Percentiles rank a stretch among this genome's conserved stretches.
Evolutionary conservation across 2,888 invertebrate species (phyloP).

Genomic region (Lochmaea crataegi): DNA sequence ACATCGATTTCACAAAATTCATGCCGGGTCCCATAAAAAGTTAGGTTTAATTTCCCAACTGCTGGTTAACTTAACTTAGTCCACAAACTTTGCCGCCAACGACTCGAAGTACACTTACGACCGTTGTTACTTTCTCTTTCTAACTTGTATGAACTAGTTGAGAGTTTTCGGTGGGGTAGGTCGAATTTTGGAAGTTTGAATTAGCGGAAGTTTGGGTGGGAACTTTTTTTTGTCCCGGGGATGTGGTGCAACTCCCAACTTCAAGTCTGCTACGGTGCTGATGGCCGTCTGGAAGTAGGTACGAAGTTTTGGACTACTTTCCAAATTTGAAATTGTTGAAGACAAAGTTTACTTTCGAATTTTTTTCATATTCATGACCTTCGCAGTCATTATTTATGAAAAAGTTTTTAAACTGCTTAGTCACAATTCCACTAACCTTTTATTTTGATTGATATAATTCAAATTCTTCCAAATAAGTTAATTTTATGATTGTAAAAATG

Average conservation of each 20-base stretch:
- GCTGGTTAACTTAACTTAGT: slow-evolving; percentile 59
- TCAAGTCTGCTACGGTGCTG: slow-evolving; percentile 17
- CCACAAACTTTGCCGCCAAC: slow-evolving; percentile 63
- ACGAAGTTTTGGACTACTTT: slow-evolving; percentile 35
- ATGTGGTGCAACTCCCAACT: slow-evolving; percentile 26
- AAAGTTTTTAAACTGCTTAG: slow-evolving; percentile 10
- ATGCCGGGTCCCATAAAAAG: slow-evolving; percentile 64
- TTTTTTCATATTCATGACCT: slow-evolving; percentile 35
- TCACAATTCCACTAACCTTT: not conserved
- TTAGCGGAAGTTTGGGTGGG: slow-evolving; percentile 58
- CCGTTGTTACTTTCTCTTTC: slow-evolving; percentile 65
- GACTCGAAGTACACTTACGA: slow-evolving; percentile 64
- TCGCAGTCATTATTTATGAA: slow-evolving; percentile 23
- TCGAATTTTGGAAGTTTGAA: slow-evolving; percentile 60
- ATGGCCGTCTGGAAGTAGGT: slow-evolving; percentile 32
- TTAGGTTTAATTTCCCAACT: slow-evolving; percentile 60
- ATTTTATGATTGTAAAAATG: no score
- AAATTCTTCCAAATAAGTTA: no score
- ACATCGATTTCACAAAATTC: slow-evolving; percentile 65
- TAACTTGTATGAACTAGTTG: slow-evolving; percentile 64
- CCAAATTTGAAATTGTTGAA: slow-evolving; percentile 34
- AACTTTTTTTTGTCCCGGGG: slow-evolving; percentile 31
- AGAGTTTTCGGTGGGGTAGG: slow-evolving; percentile 63
- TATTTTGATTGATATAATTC: no score
- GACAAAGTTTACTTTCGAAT: slow-evolving; percentile 32